These are phyloP conservation scores for Arctocebus calabarensis DNA, from an alignment of 2,797 vertebrate genomes.

Conservation along the genomic window DNA sequence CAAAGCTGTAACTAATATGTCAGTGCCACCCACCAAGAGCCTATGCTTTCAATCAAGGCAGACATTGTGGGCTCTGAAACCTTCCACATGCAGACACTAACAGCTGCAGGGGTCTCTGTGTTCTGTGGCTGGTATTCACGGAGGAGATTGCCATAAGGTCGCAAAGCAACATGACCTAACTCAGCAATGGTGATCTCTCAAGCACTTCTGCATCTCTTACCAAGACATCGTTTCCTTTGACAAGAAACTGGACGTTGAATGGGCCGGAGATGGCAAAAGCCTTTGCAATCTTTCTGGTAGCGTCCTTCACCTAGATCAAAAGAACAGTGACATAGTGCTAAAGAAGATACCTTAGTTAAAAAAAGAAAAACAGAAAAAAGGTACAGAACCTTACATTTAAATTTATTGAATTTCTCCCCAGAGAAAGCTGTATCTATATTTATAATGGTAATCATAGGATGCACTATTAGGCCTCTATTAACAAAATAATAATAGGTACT, in stretches of 20 bases:
- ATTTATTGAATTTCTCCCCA: constrained; percentile 31
- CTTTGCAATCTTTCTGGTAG: constrained; percentile 94
- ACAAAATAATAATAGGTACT: constrained; percentile 8
- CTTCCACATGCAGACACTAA: background rate
- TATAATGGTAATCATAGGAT: background rate
- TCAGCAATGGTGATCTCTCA: background rate
- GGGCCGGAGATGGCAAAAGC: constrained; percentile 97
- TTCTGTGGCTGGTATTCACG: background rate
- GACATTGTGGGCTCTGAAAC: background rate
- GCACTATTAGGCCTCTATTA: background rate
- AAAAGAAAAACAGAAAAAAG: background rate
- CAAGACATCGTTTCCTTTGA: constrained; percentile 96
- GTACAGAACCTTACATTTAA: background rate
- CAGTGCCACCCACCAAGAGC: constrained; percentile 18
- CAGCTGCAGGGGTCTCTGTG: background rate
- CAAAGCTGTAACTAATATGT: constrained; percentile 55
- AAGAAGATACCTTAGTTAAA: background rate
- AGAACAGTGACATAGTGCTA: background rate
- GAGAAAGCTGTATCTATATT: background rate
- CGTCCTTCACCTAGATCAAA: constrained; percentile 92
- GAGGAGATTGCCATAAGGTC: background rate
- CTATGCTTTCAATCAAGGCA: background rate
- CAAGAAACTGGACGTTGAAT: constrained; percentile 97
- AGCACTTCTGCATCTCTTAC: constrained; percentile 88
- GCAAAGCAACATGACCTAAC: background rate